A percentile compares a stretch with the other conserved stretches of the same genome.
Evolutionary conservation across 1,140 invertebrate genomes (phyloP).

Genomic region (Pseudomyrmex gracilis): DNA sequence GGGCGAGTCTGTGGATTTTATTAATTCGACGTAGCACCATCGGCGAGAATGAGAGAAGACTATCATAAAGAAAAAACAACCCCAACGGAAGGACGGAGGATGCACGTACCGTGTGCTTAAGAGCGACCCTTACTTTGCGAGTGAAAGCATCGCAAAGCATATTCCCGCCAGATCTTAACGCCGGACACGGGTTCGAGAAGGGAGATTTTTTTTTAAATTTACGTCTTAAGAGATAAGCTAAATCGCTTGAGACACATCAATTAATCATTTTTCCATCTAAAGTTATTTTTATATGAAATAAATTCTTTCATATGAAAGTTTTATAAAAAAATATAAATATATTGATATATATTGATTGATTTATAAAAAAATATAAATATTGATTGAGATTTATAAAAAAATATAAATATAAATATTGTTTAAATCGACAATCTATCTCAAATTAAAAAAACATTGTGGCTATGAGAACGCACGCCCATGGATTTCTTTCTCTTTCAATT

Average conservation of each 20-base stretch:
- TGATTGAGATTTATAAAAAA: too few relatives aligned
- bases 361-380: too few relatives aligned
- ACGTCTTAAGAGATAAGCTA: constrained; percentile 1
- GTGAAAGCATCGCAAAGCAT: constrained; percentile 63
- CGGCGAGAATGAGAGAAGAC: constrained; percentile 17
- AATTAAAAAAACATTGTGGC: constrained; percentile 5
- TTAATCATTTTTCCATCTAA: constrained; percentile 23
- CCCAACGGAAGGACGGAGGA: constrained; percentile 17
- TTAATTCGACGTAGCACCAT: constrained; percentile 81
- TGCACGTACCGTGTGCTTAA: constrained; percentile 56
- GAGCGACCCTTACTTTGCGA: constrained; percentile 60
- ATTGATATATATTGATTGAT: too few relatives aligned
- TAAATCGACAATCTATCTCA: not conserved
- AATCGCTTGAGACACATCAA: not conserved
- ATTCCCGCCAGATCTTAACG: constrained; percentile 59
- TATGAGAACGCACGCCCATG: not conserved
- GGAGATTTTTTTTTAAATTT: constrained; percentile 52
- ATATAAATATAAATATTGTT: too few relatives aligned
- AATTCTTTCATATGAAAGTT: too few relatives aligned
- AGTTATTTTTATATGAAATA: too few relatives aligned
- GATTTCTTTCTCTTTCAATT: constrained; percentile 27
- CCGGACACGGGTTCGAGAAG: constrained; percentile 41
- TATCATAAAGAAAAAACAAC: constrained; percentile 9
- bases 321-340: too few relatives aligned
- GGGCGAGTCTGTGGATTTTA: constrained; percentile 81